Percentiles rank a stretch among this genome's conserved stretches.
These are phyloP conservation scores for Augochlora pura DNA, from an alignment of 1,140 invertebrate genomes.

Conservation along the genomic window DNA sequence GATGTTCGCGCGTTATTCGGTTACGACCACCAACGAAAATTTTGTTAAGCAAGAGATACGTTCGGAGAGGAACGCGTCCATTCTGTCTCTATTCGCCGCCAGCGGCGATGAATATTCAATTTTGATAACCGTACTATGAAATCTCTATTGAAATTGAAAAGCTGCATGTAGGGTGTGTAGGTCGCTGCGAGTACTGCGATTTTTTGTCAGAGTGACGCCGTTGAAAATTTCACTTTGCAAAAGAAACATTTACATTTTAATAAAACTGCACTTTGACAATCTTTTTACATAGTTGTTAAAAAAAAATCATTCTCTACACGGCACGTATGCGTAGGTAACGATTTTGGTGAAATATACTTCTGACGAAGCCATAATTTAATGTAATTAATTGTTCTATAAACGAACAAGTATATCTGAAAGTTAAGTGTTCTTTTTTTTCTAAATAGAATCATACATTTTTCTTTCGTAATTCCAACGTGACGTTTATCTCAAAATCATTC, in stretches of 20 bases:
- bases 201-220: not conserved
- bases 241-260: not conserved
- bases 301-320: too few relatives aligned
- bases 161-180: not conserved
- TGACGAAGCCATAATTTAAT: too few relatives aligned
- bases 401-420: too few relatives aligned
- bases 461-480: too few relatives aligned
- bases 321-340: too few relatives aligned
- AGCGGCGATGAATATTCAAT: not conserved
- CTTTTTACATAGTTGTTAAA: not conserved
- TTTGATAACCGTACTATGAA: not conserved
- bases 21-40: slow-evolving; percentile 64
- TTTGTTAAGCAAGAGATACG: slow-evolving; percentile 25
- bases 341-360: too few relatives aligned
- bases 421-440: too few relatives aligned
- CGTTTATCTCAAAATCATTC: too few relatives aligned
- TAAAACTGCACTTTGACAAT: not conserved
- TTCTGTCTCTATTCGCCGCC: not conserved
- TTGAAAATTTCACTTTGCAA: not conserved
- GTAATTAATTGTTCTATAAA: too few relatives aligned
- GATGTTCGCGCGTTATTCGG: slow-evolving; percentile 13
- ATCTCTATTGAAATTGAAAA: not conserved
- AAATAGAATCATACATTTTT: too few relatives aligned
- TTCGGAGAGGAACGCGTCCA: slow-evolving; percentile 3
- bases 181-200: not conserved